phyloP scores from a whole-genome alignment of 2,797 vertebrate species.

The Merluccius polli region DNA sequence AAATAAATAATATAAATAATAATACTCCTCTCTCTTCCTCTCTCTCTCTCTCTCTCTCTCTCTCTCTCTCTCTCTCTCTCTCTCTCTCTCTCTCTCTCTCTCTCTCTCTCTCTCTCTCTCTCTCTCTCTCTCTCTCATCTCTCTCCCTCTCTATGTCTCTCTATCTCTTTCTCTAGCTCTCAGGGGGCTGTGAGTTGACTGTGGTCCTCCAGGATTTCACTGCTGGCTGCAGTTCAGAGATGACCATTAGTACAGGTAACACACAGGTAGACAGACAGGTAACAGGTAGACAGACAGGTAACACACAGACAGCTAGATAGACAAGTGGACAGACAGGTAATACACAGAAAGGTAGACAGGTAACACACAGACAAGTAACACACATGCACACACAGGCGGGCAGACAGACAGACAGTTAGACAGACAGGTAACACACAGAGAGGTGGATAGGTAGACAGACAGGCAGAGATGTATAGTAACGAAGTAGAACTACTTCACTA shows the following conservation, averaged over 20 bases:
- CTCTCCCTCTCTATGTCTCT: neutral
- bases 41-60: slow-evolving; percentile 4
- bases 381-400: slow-evolving; percentile 71
- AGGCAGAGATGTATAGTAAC: too few relatives aligned
- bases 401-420: neutral
- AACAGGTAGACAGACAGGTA: slow-evolving; percentile 4
- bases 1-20: neutral
- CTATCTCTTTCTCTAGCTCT: slow-evolving; percentile 58
- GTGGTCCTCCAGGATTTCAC: slow-evolving; percentile 95
- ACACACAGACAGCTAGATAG: neutral
- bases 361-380: slow-evolving; percentile 70
- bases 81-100: neutral
- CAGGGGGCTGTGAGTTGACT: slow-evolving; percentile 93
- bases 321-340: neutral
- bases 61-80: neutral
- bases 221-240: slow-evolving; percentile 73
- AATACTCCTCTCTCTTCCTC: slow-evolving; percentile 14
- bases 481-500: too few relatives aligned
- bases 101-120: slow-evolving; percentile 1
- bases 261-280: slow-evolving; percentile 74
- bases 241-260: slow-evolving; percentile 65
- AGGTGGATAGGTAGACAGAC: neutral
- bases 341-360: neutral
- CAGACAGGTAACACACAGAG: neutral
- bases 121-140: slow-evolving; percentile 2